A percentile compares a stretch with the other conserved stretches of the same genome.
phyloP scores from a whole-genome alignment of 2,113 vertebrate species.

The Lepus americanus region DNA sequence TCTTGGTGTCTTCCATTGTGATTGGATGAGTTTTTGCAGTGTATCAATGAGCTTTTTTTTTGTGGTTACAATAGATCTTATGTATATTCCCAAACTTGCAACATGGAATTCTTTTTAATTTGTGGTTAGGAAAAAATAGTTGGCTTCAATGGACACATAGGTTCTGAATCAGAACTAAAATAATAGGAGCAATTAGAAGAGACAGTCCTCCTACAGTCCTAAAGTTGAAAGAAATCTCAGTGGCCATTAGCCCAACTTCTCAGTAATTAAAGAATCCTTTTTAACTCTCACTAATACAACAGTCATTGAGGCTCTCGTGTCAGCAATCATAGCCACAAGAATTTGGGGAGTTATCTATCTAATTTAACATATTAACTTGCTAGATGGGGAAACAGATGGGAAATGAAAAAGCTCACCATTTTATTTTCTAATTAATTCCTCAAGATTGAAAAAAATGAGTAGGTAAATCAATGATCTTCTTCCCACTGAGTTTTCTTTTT shows the following conservation, averaged over 20 bases:
- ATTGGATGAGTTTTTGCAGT: not conserved
- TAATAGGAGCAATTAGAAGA: not conserved
- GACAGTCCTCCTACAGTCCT: not conserved
- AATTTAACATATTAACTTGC: not conserved
- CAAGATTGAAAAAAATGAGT: not conserved
- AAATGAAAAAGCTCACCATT: not conserved
- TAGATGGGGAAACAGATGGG: not conserved
- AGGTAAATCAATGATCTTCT: not conserved
- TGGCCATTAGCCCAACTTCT: not conserved
- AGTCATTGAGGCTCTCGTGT: not conserved
- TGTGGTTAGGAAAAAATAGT: not conserved
- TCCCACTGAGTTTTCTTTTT: not conserved
- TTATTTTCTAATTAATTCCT: not conserved
- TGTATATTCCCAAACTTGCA: not conserved
- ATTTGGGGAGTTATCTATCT: not conserved
- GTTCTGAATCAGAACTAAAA: constrained; percentile 40
- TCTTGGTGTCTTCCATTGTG: not conserved
- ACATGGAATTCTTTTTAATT: constrained; percentile 33
- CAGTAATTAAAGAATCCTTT: not conserved
- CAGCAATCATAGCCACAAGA: not conserved
- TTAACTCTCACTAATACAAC: not conserved
- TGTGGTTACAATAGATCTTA: not conserved
- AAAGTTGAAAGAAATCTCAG: not conserved
- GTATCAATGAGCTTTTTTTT: not conserved
- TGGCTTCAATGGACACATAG: not conserved